These are phyloP conservation scores for Columba janthina DNA, from an alignment of 2,113 vertebrate species.

Conservation along the genomic window DNA sequence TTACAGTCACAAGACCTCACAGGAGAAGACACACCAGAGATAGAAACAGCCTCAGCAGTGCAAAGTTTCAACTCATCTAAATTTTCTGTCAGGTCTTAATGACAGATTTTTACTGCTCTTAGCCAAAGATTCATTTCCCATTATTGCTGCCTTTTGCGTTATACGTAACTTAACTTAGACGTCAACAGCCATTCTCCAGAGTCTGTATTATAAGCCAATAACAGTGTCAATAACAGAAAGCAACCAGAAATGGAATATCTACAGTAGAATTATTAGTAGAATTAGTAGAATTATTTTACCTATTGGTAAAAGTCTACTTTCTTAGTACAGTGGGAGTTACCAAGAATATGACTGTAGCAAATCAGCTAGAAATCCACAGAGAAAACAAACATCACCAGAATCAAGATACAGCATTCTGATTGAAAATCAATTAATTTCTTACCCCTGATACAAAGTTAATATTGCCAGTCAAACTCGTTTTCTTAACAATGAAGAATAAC, in stretches of 20 bases:
- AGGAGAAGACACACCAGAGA: not conserved
- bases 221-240: not conserved
- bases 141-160: not conserved
- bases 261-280: not conserved
- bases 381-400: not conserved
- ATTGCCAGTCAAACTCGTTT: not conserved
- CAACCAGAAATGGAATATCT: not conserved
- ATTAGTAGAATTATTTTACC: too few relatives aligned
- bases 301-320: not conserved
- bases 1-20: not conserved
- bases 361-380: not conserved
- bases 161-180: not conserved
- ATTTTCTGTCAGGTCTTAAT: not conserved
- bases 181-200: not conserved
- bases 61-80: not conserved
- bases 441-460: not conserved
- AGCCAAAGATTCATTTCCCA: not conserved
- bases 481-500: not conserved
- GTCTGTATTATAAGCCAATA: not conserved
- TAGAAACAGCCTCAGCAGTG: not conserved
- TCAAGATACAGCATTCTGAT: not conserved
- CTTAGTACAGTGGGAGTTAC: not conserved
- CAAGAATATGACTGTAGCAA: not conserved
- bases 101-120: not conserved
- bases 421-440: not conserved